These are phyloP conservation scores for Drosophila anceps DNA, from an alignment of 2,888 invertebrate species.

Conservation along the genomic window DNA sequence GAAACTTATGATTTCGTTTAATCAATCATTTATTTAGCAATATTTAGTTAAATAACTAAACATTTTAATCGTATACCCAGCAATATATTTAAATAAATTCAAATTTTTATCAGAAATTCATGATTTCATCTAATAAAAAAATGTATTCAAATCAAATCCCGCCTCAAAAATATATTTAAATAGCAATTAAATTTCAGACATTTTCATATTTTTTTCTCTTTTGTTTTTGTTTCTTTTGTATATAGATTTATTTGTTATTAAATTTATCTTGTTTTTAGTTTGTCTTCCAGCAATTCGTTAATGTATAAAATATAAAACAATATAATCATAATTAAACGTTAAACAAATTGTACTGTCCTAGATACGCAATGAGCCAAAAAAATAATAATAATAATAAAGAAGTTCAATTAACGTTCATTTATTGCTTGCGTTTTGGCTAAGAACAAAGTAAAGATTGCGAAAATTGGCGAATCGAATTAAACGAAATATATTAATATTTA, in stretches of 20 bases:
- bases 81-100: background rate
- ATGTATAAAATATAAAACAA: conserved; percentile 66
- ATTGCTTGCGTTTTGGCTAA: background rate
- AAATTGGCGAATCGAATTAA: conserved; percentile 13
- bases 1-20: too few species aligned
- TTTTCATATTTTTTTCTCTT: conserved; percentile 26
- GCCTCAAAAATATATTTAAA: background rate
- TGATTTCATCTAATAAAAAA: too few species aligned
- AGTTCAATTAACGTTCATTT: conserved; percentile 28
- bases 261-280: conserved; percentile 55
- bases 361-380: conserved; percentile 54
- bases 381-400: too few species aligned
- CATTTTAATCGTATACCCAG: too few species aligned
- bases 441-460: conserved; percentile 15
- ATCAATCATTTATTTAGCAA: too few species aligned
- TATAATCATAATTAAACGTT: conserved; percentile 64
- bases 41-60: too few species aligned
- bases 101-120: background rate
- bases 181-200: background rate
- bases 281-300: conserved; percentile 65
- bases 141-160: too few species aligned
- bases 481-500: conserved; percentile 28
- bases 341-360: conserved; percentile 74
- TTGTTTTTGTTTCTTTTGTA: conserved; percentile 47
- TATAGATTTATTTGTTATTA: conserved; percentile 72